Base-by-base conservation (phyloP, 2,888 invertebrate genomes). In the Chromoteleia sp. region DNA sequence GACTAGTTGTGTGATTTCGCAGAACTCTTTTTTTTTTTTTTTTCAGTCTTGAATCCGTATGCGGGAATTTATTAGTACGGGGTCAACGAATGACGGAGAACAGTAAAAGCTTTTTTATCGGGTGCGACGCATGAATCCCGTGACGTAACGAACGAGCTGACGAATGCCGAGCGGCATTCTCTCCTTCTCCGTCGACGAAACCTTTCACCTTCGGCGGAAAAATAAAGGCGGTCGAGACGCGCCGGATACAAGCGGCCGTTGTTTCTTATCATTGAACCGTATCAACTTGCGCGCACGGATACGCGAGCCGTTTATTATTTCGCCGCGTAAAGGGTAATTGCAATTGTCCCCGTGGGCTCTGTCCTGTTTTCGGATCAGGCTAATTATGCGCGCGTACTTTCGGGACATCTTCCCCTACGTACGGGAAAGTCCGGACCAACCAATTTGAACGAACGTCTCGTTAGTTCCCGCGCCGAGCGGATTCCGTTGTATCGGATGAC, bases 181-280 rank as follows among this genome's bases (percentile, higher is more conserved):
- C 48, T 54, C 58, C 54, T 14, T 52, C 39, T 5, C 36, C 41
- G 45, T 39, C 43, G 54, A n/a, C 33, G 61, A 56, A 80, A 74
- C 79, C 79, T 80, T 80, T 80, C 79, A 80, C 79, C 79, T 80
- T 80, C 68, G 79, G 61, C 74, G 70, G 73, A 74, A 80, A 80
- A 80, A 74, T 77, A 61, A 68, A 67, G 59, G 39, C 78, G 5
- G 19, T 50, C 68, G 68, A 76, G 68, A 76, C 76, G 76, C 74
- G 76, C 54, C 68, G 68, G 77, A 63, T 77, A 77, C 77, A 70
- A 56, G 50, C 56, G 61, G 36, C 36, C 73, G 73, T 65, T 79
- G 79, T 79, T 73, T 29, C 59, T 79, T 79, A 79, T 79, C 79
- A 67, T 59, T 68, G 29, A 59, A 74, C 43, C 79, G 74, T 68